Evolutionary conservation across 2,888 invertebrate species (phyloP).

Genomic region (Silvanus unidentatus): DNA sequence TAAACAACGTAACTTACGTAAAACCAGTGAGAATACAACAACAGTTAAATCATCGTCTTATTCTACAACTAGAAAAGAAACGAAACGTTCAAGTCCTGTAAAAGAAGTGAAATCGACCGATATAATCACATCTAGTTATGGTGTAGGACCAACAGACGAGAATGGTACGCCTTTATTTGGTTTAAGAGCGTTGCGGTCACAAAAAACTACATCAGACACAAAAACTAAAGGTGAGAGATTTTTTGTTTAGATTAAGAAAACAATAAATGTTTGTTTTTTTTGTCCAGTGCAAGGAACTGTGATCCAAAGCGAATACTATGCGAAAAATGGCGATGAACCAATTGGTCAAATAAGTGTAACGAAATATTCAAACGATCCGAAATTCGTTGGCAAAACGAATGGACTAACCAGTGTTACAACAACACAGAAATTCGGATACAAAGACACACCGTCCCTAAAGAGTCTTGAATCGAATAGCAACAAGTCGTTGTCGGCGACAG

Average conservation of each 20-base stretch:
- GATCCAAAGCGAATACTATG: constrained; percentile 61
- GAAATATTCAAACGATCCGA: constrained; percentile 62
- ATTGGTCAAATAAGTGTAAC: constrained; percentile 64
- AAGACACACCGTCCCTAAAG: constrained; percentile 37
- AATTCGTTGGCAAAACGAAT: constrained; percentile 35
- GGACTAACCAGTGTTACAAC: constrained; percentile 42
- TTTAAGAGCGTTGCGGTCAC: constrained; percentile 62
- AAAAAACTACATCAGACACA: constrained; percentile 55
- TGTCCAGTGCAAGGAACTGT: constrained; percentile 71
- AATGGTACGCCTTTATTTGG: constrained; percentile 75
- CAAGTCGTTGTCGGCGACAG: constrained; percentile 31
- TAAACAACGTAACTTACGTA: constrained; percentile 55
- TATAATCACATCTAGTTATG: constrained; percentile 73
- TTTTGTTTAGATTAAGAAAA: background rate
- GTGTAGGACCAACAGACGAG: constrained; percentile 76
- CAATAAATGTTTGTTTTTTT: constrained; percentile 8
- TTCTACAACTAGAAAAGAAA: constrained; percentile 17
- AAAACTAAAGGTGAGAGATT: constrained; percentile 57
- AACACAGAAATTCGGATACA: constrained; percentile 43
- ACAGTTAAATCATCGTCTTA: constrained; percentile 19
- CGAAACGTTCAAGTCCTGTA: constrained; percentile 31
- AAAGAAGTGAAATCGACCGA: constrained; percentile 48
- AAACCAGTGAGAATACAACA: constrained; percentile 43
- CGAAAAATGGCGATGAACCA: constrained; percentile 64
- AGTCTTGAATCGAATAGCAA: constrained; percentile 25